These are phyloP conservation scores for Cataglyphis altisquamis DNA, from an alignment of 2,888 invertebrate species.

Conservation along the genomic window DNA sequence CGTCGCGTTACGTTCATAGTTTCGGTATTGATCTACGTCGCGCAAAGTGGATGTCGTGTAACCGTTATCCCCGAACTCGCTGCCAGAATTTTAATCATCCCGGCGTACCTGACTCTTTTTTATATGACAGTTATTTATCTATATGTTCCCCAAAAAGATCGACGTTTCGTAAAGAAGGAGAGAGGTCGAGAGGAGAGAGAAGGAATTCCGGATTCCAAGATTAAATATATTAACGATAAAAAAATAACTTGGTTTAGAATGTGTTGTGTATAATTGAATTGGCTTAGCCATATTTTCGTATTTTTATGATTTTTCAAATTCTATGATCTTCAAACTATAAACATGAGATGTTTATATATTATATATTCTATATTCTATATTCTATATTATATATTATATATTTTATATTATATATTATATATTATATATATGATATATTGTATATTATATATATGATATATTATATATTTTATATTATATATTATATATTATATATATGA, in stretches of 20 bases:
- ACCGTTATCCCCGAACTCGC: neutral
- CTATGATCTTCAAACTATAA: neutral
- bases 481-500: no score
- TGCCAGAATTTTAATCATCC: slow-evolving; percentile 34
- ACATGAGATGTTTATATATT: neutral
- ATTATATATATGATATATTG: no score
- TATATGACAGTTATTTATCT: neutral
- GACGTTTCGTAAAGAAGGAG: no score
- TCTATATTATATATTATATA: no score
- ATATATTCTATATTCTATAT: no score
- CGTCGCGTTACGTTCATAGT: slow-evolving; percentile 34
- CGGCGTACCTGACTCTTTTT: neutral
- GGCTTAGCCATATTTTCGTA: neutral
- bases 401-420: no score
- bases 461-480: no score
- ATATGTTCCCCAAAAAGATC: neutral
- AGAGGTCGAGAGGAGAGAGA: no score
- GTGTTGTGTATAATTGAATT: neutral
- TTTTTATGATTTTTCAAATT: neutral
- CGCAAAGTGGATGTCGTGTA: slow-evolving; percentile 44
- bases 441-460: no score
- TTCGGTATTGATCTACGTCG: slow-evolving; percentile 49
- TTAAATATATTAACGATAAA: neutral
- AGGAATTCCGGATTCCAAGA: neutral
- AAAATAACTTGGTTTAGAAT: neutral